Percentiles rank a stretch among this genome's conserved stretches.
Conservation (phyloP, 2,113 vertebrate species). For the Semicossyphus pulcher region DNA sequence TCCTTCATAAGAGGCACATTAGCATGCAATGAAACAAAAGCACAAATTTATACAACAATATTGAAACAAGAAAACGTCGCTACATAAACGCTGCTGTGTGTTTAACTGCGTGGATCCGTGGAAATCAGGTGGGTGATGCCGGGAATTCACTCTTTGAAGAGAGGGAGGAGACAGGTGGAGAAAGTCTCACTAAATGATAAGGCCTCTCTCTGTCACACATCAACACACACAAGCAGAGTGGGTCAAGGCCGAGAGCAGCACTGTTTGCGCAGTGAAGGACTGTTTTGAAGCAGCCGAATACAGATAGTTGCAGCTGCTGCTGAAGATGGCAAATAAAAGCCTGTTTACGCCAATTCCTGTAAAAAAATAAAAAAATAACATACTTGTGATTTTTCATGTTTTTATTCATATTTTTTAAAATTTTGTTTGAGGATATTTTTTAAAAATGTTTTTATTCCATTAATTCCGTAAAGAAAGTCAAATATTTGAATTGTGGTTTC, state of each 20-base stretch:
- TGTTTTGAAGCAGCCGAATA: conserved; percentile 28
- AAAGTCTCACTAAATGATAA: conserved; percentile 84
- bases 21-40: neutral
- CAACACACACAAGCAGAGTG: conserved; percentile 48
- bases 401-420: too few species aligned
- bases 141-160: conserved; percentile 59
- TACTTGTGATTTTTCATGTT: neutral
- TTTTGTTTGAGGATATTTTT: too few species aligned
- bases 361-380: too few species aligned
- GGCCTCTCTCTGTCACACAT: conserved; percentile 39
- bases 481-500: too few species aligned
- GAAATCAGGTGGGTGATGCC: conserved; percentile 47
- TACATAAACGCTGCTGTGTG: conserved; percentile 53
- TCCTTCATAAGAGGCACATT: neutral
- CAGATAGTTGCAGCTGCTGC: neutral
- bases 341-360: too few species aligned
- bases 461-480: too few species aligned
- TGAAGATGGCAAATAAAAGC: neutral
- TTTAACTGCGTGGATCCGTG: conserved; percentile 34
- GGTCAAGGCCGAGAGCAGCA: conserved; percentile 71
- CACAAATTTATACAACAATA: conserved; percentile 4
- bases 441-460: too few species aligned
- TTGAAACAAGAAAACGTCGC: conserved; percentile 10
- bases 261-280: conserved; percentile 42
- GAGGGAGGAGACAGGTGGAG: conserved; percentile 85